phyloP scores from a whole-genome alignment of 2,113 vertebrate species.

The Leucopsar rothschildi region DNA sequence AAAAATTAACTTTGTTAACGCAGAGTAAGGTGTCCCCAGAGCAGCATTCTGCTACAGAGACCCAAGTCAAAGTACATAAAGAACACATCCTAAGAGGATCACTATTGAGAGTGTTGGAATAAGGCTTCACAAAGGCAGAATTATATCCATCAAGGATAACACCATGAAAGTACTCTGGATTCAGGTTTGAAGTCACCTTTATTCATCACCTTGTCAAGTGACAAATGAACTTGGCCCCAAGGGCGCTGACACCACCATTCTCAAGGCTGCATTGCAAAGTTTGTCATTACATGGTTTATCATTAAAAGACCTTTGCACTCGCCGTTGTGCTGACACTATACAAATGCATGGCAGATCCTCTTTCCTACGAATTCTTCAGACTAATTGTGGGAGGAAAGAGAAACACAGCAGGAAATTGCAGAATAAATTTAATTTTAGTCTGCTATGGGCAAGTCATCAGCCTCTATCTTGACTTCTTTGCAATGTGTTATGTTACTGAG shows the following conservation, averaged over 20 bases:
- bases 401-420: not conserved
- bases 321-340: not conserved
- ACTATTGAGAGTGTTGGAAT: fast-evolving
- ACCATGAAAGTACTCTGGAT: not conserved
- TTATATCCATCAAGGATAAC: not conserved
- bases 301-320: slow-evolving; percentile 38
- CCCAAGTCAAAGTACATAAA: not conserved
- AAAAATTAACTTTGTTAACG: not conserved
- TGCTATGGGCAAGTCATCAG: not conserved
- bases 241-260: not conserved
- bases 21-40: not conserved
- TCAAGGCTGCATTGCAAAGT: not conserved
- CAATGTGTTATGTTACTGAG: not conserved
- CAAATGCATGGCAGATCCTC: not conserved
- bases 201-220: not conserved
- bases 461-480: not conserved
- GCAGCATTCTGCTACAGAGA: not conserved
- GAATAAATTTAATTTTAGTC: not conserved
- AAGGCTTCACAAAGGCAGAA: not conserved
- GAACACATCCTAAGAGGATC: not conserved
- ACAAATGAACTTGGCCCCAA: not conserved
- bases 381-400: not conserved
- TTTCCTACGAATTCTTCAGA: not conserved
- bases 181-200: not conserved
- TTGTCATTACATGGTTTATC: not conserved